A percentile compares a stretch with the other conserved stretches of the same genome.
Conservation (phyloP, 2,113 vertebrate species). For the Sitta europaea region DNA sequence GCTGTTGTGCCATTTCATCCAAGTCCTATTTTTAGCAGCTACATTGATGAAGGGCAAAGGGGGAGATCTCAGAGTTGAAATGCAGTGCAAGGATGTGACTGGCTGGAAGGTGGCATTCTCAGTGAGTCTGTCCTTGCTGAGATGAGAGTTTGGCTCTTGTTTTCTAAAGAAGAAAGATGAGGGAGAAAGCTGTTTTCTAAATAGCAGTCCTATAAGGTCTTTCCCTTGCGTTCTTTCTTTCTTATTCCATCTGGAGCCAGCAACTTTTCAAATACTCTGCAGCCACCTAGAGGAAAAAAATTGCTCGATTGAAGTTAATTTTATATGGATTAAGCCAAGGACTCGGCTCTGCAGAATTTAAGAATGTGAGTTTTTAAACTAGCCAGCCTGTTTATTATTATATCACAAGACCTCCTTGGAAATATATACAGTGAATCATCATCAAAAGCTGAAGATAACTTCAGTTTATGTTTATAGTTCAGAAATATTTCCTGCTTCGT, state of each 20-base stretch:
- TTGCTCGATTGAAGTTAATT: not conserved
- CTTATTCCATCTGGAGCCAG: not conserved
- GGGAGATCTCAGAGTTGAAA: not conserved
- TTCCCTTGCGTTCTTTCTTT: not conserved
- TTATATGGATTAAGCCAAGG: not conserved
- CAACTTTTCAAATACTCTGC: slow-evolving; percentile 39
- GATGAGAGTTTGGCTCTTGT: not conserved
- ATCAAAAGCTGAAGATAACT: slow-evolving; percentile 58
- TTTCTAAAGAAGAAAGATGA: not conserved
- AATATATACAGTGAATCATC: slow-evolving; percentile 58
- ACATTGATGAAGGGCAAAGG: not conserved
- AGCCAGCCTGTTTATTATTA: slow-evolving; percentile 59
- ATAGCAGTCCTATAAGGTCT: not conserved
- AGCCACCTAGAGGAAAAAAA: slow-evolving; percentile 59
- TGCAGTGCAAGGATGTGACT: not conserved
- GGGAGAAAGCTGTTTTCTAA: not conserved
- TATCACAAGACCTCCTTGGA: slow-evolving; percentile 51
- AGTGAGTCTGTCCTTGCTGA: not conserved
- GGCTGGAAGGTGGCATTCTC: not conserved
- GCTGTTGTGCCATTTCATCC: not conserved
- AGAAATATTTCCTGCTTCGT: slow-evolving; percentile 2
- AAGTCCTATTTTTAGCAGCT: not conserved
- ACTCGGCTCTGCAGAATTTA: not conserved
- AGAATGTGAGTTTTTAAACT: slow-evolving; percentile 37
- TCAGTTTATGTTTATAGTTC: slow-evolving; percentile 35